These are phyloP conservation scores for Orius insidiosus DNA, from an alignment of 1,140 invertebrate genomes.

Conservation along the genomic window DNA sequence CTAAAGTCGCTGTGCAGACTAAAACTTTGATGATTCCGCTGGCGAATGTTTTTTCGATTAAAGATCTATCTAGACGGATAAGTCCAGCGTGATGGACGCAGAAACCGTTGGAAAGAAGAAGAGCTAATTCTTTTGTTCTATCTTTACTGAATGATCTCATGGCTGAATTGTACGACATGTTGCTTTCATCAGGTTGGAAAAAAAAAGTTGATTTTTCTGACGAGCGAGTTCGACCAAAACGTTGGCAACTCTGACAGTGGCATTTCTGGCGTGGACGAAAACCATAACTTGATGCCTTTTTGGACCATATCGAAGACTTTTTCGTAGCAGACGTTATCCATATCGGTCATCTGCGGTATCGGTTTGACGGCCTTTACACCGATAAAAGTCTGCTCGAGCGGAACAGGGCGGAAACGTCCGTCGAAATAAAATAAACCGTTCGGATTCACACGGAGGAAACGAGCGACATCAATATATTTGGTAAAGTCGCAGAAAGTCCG, in stretches of 20 bases:
- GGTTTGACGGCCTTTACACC: conserved; percentile 70
- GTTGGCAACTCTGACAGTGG: conserved; percentile 75
- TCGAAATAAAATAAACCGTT: conserved; percentile 96
- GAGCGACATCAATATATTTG: conserved; percentile 95
- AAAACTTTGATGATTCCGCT: conserved; percentile 84
- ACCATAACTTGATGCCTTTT: conserved; percentile 94
- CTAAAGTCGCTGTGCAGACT: conserved; percentile 92
- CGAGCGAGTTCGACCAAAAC: conserved; percentile 57
- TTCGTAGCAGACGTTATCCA: conserved; percentile 89
- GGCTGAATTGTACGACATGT: conserved; percentile 36
- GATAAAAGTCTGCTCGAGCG: conserved; percentile 79
- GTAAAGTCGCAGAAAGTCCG: conserved; percentile 93
- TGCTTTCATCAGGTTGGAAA: conserved; percentile 45
- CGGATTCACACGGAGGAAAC: conserved; percentile 87
- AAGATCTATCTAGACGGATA: conserved; percentile 60
- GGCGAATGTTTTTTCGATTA: conserved; percentile 73
- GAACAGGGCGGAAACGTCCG: conserved; percentile 87
- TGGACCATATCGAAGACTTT: conserved; percentile 75
- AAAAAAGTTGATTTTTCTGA: conserved; percentile 49
- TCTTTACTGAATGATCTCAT: conserved; percentile 47
- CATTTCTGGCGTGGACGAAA: conserved; percentile 95
- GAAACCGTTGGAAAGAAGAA: conserved; percentile 76
- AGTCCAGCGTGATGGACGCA: conserved; percentile 96
- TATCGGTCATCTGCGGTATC: conserved; percentile 60
- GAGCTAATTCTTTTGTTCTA: conserved; percentile 54